These are phyloP conservation scores for Vulpes ferrilata DNA, from an alignment of 2,113 vertebrate species.

Conservation along the genomic window DNA sequence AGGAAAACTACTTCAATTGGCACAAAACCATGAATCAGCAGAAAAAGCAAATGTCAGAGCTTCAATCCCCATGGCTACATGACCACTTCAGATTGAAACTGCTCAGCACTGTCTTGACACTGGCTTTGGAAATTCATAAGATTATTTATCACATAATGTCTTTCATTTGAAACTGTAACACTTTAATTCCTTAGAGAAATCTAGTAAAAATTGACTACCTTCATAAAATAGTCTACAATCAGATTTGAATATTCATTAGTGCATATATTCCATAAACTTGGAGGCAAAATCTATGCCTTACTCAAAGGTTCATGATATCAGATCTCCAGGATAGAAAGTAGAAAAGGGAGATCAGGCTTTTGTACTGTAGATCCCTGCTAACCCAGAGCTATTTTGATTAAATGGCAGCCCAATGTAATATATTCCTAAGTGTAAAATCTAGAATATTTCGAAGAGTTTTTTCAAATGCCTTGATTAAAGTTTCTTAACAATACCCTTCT, in stretches of 20 bases:
- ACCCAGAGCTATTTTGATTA: not conserved
- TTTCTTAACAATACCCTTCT: not conserved
- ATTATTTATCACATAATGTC: not conserved
- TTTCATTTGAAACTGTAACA: not conserved
- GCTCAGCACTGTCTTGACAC: not conserved
- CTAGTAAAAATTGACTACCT: not conserved
- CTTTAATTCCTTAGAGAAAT: not conserved
- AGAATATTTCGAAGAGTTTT: not conserved
- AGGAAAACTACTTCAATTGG: not conserved
- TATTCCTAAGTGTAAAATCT: not conserved
- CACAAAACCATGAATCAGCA: not conserved
- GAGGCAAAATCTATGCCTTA: not conserved
- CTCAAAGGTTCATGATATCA: not conserved
- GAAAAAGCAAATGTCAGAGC: not conserved
- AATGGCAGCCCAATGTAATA: not conserved
- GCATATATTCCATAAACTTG: not conserved
- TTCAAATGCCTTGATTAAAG: not conserved
- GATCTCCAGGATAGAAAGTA: not conserved
- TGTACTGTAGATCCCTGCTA: not conserved
- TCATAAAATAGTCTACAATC: constrained; percentile 1
- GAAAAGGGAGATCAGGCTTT: not conserved
- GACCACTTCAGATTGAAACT: not conserved
- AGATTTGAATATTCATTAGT: not conserved
- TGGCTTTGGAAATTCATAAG: not conserved
- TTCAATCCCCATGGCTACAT: not conserved